phyloP scores from a whole-genome alignment of 2,113 vertebrate genomes.

The Thryonomys swinderianus region DNA sequence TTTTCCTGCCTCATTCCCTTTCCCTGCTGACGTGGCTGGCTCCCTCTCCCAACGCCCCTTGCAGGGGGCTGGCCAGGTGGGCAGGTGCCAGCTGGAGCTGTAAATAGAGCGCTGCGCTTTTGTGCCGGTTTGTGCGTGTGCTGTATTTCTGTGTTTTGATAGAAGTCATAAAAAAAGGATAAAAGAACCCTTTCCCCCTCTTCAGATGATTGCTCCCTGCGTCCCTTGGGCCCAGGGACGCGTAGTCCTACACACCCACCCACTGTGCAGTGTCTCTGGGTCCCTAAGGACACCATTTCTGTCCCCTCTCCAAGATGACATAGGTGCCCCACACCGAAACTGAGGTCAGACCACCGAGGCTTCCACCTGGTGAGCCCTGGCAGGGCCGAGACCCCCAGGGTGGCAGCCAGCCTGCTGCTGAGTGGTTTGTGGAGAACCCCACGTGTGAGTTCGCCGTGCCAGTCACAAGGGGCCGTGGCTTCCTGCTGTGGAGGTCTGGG shows the following conservation, averaged over 20 bases:
- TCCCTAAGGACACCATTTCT: constrained; percentile 1
- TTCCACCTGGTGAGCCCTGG: constrained; percentile 16
- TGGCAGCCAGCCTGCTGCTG: constrained; percentile 33
- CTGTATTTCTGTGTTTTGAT: constrained; percentile 98
- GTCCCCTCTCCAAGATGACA: not conserved
- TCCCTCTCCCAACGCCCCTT: not conserved
- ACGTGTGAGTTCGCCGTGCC: not conserved
- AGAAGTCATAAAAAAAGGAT: constrained; percentile 90
- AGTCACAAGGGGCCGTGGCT: not conserved
- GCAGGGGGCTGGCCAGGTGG: constrained; percentile 71
- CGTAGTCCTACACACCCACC: not conserved
- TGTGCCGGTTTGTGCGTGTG: constrained; percentile 96
- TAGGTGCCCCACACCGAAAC: not conserved
- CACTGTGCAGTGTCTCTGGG: constrained; percentile 7
- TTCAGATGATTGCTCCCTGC: constrained; percentile 5
- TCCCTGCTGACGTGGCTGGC: constrained; percentile 42
- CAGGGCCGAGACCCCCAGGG: not conserved
- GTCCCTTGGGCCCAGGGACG: constrained; percentile 11
- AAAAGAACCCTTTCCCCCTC: constrained; percentile 39
- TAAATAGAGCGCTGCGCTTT: constrained; percentile 94
- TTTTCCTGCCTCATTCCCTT: constrained; percentile 1
- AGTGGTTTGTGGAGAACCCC: not conserved
- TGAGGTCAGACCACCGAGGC: constrained; percentile 42
- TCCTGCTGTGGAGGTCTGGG: constrained; percentile 17
- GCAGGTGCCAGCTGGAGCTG: constrained; percentile 84